A percentile compares a stretch with the other conserved stretches of the same genome.
These are phyloP conservation scores for Lutjanus argentimaculatus DNA, from an alignment of 2,797 vertebrate genomes.

Conservation along the genomic window DNA sequence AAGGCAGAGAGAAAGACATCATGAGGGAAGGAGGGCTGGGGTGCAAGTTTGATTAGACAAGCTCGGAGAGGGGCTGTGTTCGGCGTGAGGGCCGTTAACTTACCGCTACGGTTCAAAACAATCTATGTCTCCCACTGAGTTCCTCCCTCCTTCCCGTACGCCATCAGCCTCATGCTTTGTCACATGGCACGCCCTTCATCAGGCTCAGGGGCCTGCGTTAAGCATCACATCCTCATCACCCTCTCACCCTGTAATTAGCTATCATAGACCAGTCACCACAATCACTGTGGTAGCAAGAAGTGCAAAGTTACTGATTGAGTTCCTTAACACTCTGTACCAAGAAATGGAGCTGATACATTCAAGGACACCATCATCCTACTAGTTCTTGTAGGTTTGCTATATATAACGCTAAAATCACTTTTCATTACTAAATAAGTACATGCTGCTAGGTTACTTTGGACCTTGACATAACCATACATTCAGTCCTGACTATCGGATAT, in stretches of 20 bases:
- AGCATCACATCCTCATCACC: constrained; percentile 33
- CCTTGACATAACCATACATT: not conserved
- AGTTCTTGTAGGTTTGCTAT: not conserved
- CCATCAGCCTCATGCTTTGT: constrained; percentile 45
- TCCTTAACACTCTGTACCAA: not conserved
- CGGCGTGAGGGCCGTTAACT: constrained; percentile 67
- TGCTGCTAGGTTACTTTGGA: not conserved
- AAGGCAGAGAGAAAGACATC: constrained; percentile 46
- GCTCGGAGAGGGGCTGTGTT: constrained; percentile 45
- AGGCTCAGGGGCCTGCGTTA: not conserved
- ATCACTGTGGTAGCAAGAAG: constrained; percentile 14
- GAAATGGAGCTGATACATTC: not conserved
- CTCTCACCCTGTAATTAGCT: constrained; percentile 47
- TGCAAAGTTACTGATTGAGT: constrained; percentile 1
- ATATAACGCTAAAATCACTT: not conserved
- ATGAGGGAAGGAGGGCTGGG: constrained; percentile 27
- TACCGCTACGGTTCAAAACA: constrained; percentile 71
- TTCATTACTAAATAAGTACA: not conserved
- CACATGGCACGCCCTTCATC: constrained; percentile 46
- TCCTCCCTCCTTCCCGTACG: constrained; percentile 25
- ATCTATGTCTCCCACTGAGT: constrained; percentile 58
- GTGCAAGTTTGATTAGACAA: constrained; percentile 58
- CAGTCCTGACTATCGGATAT: not conserved
- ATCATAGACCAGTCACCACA: constrained; percentile 26
- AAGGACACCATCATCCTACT: not conserved